phyloP scores from a whole-genome alignment of 2,797 vertebrate genomes.

The Phylloscopus collybita region DNA sequence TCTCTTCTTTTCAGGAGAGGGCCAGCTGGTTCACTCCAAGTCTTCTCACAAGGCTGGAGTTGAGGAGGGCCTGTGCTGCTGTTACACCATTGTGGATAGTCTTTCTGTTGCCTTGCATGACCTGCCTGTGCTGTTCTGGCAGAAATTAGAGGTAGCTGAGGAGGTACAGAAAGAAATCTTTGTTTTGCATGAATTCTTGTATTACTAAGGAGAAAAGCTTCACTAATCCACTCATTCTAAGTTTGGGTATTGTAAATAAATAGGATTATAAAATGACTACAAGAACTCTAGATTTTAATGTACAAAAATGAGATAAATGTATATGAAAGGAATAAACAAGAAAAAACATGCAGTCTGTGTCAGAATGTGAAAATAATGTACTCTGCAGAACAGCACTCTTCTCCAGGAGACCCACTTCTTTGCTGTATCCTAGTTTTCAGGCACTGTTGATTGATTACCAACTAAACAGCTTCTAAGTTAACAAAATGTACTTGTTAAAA shows the following conservation, averaged over 20 bases:
- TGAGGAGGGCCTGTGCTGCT: constrained; percentile 18
- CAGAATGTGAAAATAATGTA: not conserved
- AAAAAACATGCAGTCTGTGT: not conserved
- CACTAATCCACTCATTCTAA: not conserved
- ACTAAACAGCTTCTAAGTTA: constrained; percentile 54
- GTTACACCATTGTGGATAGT: not conserved
- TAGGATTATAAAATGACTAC: not conserved
- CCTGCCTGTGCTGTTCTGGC: constrained; percentile 10
- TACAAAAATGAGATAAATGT: not conserved
- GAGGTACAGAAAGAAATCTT: not conserved
- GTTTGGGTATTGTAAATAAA: not conserved
- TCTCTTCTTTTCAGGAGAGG: constrained; percentile 40
- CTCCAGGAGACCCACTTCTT: not conserved
- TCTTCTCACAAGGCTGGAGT: not conserved
- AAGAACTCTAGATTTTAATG: not conserved
- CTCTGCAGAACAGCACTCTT: not conserved
- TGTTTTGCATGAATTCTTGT: not conserved
- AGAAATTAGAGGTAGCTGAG: not conserved
- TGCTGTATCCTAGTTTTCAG: constrained; percentile 36
- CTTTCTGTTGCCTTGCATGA: constrained; percentile 57
- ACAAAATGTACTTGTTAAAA: constrained; percentile 67
- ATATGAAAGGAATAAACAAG: not conserved
- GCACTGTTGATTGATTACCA: constrained; percentile 53
- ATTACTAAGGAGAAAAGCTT: not conserved
- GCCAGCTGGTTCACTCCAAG: constrained; percentile 54